Evolutionary conservation across 2,888 invertebrate species (phyloP).

Genomic region (Aphodius granarius): DNA sequence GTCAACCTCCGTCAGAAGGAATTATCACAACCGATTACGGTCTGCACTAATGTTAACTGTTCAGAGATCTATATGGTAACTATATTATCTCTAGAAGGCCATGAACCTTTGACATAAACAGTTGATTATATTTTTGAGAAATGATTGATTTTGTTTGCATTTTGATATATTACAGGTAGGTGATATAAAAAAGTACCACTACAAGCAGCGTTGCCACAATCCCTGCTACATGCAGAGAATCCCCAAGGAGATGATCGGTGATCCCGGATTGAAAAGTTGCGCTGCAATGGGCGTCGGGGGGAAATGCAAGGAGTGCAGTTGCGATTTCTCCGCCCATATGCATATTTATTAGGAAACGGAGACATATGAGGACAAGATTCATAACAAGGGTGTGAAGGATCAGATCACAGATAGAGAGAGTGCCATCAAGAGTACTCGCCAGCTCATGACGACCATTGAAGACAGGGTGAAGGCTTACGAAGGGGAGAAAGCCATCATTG

Average conservation of each 20-base stretch:
- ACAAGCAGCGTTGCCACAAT: conserved; percentile 46
- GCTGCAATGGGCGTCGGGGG: conserved; percentile 40
- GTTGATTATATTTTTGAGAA: conserved; percentile 11
- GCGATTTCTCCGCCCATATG: conserved; percentile 46
- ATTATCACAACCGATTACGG: conserved; percentile 31
- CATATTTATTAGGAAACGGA: conserved; percentile 48
- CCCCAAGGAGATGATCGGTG: conserved; percentile 44
- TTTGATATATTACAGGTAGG: too few species aligned
- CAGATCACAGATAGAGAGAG: conserved; percentile 36
- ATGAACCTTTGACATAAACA: too few species aligned
- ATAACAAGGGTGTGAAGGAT: conserved; percentile 38
- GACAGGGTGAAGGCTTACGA: conserved; percentile 30
- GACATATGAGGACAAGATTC: conserved; percentile 38
- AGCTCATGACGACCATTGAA: conserved; percentile 25
- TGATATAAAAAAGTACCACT: conserved; percentile 42
- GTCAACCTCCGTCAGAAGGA: conserved; percentile 27
- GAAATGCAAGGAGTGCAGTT: conserved; percentile 41
- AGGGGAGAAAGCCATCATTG: conserved; percentile 41
- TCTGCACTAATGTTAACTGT: conserved; percentile 32
- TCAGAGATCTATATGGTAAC: conserved; percentile 35
- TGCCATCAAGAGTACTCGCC: conserved; percentile 28
- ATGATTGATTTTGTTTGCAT: too few species aligned
- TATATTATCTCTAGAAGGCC: too few species aligned
- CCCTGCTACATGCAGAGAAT: conserved; percentile 46
- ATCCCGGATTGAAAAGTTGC: conserved; percentile 42